phyloP scores from a whole-genome alignment of 1,140 invertebrate genomes.

The Diabrotica virgifera region DNA sequence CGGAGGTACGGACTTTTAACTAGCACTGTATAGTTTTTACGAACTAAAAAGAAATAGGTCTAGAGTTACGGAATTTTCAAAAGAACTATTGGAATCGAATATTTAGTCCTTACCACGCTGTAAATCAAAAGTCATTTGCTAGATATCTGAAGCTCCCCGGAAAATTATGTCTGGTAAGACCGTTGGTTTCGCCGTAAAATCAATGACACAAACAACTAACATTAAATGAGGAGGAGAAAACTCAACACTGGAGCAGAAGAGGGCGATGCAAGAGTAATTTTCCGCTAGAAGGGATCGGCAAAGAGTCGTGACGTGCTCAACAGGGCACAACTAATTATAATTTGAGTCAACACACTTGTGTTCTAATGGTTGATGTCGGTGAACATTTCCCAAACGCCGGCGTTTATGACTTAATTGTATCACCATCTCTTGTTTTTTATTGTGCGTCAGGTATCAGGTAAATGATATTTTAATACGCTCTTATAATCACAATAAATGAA shows the following conservation, averaged over 20 bases:
- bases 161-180: neutral
- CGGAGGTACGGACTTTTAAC: too few relatives aligned
- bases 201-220: conserved; percentile 10
- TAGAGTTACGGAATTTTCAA: too few relatives aligned
- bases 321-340: conserved; percentile 10
- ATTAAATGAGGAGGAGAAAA: neutral
- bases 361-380: conserved; percentile 7
- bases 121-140: neutral
- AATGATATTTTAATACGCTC: too few relatives aligned
- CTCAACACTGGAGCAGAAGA: neutral
- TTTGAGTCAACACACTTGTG: conserved; percentile 15
- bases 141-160: neutral
- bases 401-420: neutral
- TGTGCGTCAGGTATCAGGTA: too few relatives aligned
- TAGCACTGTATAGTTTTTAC: too few relatives aligned
- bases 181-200: neutral
- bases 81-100: too few relatives aligned
- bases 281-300: conserved; percentile 8
- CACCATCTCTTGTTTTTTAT: neutral
- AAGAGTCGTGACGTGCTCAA: conserved; percentile 12
- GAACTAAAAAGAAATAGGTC: too few relatives aligned
- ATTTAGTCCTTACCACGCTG: too few relatives aligned
- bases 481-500: too few relatives aligned
- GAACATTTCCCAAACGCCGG: neutral
- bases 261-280: conserved; percentile 14